Evolutionary conservation across 2,797 vertebrate genomes (phyloP).

Genomic region (Sparus aurata): DNA sequence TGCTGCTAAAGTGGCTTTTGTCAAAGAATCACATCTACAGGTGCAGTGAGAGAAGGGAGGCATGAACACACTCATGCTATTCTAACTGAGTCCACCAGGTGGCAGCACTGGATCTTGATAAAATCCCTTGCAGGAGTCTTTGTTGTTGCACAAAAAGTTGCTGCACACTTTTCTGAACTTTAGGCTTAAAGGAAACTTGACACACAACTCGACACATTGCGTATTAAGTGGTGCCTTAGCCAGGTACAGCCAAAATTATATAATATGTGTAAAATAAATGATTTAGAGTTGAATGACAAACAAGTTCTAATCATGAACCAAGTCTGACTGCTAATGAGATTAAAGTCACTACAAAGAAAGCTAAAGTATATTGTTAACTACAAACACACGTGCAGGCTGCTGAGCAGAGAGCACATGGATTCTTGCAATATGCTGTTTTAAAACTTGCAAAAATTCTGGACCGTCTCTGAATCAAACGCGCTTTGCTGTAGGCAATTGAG

Average conservation of each 20-base stretch:
- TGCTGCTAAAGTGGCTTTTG: not conserved
- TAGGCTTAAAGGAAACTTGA: not conserved
- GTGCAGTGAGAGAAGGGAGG: not conserved
- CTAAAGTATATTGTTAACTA: not conserved
- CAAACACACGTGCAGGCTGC: not conserved
- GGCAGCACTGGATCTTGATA: slow-evolving; percentile 3
- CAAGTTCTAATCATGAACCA: not conserved
- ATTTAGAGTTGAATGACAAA: not conserved
- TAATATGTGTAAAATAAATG: not conserved
- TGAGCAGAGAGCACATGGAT: not conserved
- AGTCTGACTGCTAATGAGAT: not conserved
- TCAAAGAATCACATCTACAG: not conserved
- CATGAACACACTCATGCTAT: not conserved
- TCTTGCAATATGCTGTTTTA: slow-evolving; percentile 1
- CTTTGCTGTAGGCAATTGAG: slow-evolving; percentile 48
- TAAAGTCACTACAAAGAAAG: not conserved
- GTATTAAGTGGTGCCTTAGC: not conserved
- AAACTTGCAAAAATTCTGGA: slow-evolving; percentile 12
- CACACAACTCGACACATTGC: not conserved
- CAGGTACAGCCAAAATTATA: not conserved
- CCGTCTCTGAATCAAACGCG: slow-evolving; percentile 23
- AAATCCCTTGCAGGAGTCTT: not conserved
- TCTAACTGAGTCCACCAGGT: slow-evolving; percentile 30
- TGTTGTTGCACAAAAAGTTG: not conserved
- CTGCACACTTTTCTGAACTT: not conserved